Conservation (phyloP, 2,113 vertebrate species). For the Meles meles region DNA sequence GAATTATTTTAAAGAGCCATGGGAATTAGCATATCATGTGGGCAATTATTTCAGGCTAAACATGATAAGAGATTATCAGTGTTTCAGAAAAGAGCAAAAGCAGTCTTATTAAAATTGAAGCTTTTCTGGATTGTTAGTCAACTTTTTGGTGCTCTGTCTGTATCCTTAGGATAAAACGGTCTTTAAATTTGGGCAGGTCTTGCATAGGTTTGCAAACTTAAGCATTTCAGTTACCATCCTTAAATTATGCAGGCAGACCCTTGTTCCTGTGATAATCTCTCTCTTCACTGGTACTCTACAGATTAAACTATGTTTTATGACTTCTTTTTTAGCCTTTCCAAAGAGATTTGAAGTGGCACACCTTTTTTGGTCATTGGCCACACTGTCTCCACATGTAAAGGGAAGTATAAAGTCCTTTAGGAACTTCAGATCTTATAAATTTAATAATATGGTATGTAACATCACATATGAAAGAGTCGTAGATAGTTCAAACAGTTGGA, state of each 20-base stretch:
- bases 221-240: not conserved
- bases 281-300: not conserved
- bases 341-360: not conserved
- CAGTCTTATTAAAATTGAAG: not conserved
- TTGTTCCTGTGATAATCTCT: not conserved
- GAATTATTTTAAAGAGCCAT: not conserved
- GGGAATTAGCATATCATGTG: not conserved
- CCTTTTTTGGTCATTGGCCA: not conserved
- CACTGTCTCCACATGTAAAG: not conserved
- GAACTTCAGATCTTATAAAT: not conserved
- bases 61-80: not conserved
- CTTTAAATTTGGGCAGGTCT: not conserved
- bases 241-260: not conserved
- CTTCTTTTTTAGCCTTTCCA: not conserved
- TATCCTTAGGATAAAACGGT: not conserved
- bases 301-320: not conserved
- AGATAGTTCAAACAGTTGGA: not conserved
- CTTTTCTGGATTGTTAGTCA: not conserved
- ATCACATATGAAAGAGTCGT: not conserved
- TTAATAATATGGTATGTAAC: not conserved
- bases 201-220: not conserved
- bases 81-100: not conserved
- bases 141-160: not conserved
- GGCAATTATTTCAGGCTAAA: not conserved
- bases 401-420: not conserved